Percentiles rank a stretch among this genome's conserved stretches.
Evolutionary conservation across 2,888 invertebrate species (phyloP).

Genomic region (Syrphus vitripennis): DNA sequence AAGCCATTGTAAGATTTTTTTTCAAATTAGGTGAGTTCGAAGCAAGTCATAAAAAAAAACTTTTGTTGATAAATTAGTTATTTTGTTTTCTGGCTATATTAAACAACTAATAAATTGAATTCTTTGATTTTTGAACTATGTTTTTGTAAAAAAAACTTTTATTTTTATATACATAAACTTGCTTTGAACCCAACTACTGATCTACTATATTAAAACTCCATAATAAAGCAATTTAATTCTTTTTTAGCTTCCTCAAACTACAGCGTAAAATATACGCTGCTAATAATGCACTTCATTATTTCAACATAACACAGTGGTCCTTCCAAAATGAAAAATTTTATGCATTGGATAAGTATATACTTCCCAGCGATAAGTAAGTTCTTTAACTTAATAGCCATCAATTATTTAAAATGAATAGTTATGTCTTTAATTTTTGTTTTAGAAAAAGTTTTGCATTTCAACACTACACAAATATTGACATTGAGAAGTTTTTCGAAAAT

Average conservation of each 20-base stretch:
- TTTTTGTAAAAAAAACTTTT: too few species aligned
- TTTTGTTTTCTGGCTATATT: too few species aligned
- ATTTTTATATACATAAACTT: too few species aligned
- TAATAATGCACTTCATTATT: slow-evolving; percentile 87
- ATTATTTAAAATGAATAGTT: too few species aligned
- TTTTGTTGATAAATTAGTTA: not conserved
- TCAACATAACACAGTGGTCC: slow-evolving; percentile 89
- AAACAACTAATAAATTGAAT: too few species aligned
- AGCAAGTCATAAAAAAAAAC: not conserved
- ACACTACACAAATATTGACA: slow-evolving; percentile 74
- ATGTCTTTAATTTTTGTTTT: slow-evolving; percentile 51
- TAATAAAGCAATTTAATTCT: not conserved
- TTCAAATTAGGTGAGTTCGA: not conserved
- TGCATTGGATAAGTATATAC: slow-evolving; percentile 63
- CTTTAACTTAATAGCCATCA: too few species aligned
- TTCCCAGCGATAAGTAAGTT: slow-evolving; percentile 42
- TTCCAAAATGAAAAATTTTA: slow-evolving; percentile 85
- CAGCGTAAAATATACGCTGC: slow-evolving; percentile 92
- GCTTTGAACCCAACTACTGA: not conserved
- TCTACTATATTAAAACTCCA: too few species aligned
- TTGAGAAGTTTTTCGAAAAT: slow-evolving; percentile 75
- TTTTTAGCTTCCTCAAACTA: slow-evolving; percentile 88
- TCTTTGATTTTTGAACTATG: too few species aligned
- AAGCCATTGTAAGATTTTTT: slow-evolving; percentile 85
- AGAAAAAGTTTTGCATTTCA: slow-evolving; percentile 74